Evolutionary conservation across 2,113 vertebrate species (phyloP).

Genomic region (Bubalus kerabau): DNA sequence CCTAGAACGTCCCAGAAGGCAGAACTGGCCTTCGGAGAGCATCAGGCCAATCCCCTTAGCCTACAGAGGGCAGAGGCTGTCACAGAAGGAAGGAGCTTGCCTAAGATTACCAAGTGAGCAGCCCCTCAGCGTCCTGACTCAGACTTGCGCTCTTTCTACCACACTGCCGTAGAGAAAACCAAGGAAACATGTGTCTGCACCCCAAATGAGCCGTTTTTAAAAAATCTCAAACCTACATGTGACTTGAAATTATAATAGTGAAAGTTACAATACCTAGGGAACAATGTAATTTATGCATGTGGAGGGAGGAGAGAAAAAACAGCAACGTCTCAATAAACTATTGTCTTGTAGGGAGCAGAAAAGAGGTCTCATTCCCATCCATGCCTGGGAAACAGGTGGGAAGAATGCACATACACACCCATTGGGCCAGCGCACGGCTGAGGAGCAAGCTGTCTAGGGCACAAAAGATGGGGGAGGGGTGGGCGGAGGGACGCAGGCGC

Average conservation of each 20-base stretch:
- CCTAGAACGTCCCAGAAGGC: not conserved
- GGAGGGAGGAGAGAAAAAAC: not conserved
- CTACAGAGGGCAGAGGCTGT: not conserved
- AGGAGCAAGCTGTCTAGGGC: no score
- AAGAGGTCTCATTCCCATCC: fast-evolving
- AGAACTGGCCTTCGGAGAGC: not conserved
- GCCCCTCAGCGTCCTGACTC: not conserved
- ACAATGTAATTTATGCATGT: not conserved
- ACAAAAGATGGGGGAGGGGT: no score
- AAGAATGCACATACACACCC: fast-evolving
- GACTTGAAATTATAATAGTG: not conserved
- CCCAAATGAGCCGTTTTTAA: not conserved
- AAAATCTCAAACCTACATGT: not conserved
- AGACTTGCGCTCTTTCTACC: not conserved
- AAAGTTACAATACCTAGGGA: not conserved
- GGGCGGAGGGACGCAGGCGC: not conserved
- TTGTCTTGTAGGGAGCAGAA: fast-evolving
- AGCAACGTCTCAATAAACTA: fast-evolving
- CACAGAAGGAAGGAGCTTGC: not conserved
- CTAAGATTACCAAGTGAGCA: no score
- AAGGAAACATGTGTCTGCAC: not conserved
- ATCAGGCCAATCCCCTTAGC: not conserved
- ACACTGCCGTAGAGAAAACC: not conserved
- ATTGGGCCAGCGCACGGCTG: fast-evolving
- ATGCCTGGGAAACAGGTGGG: fast-evolving